phyloP scores from a whole-genome alignment of 1,140 invertebrate genomes.

The Oscheius sp. region DNA sequence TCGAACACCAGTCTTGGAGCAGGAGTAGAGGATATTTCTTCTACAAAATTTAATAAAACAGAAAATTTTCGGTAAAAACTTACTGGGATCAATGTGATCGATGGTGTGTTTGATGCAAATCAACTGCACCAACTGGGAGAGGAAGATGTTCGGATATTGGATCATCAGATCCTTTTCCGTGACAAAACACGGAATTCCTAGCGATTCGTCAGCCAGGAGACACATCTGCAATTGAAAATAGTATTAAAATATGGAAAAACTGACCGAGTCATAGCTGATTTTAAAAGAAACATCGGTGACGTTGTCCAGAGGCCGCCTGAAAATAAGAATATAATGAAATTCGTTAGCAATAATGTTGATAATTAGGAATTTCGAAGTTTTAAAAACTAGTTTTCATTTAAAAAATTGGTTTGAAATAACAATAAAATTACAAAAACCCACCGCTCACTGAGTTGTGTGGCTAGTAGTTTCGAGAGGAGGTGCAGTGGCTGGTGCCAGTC shows the following conservation, averaged over 20 bases:
- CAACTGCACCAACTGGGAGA: background rate
- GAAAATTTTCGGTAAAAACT: background rate
- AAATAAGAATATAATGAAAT: background rate
- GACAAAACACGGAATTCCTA: background rate
- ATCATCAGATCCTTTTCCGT: background rate
- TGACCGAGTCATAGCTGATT: constrained; percentile 4
- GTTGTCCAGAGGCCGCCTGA: background rate
- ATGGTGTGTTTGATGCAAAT: background rate
- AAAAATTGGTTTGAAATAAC: background rate
- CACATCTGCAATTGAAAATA: constrained; percentile 2
- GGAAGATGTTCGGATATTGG: constrained; percentile 4
- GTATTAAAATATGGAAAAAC: background rate
- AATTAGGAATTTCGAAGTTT: background rate
- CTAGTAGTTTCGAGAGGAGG: constrained; percentile 12
- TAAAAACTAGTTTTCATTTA: no score
- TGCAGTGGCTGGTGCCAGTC: constrained; percentile 15
- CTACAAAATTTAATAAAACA: background rate
- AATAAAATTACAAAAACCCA: background rate
- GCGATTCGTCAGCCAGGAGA: constrained; percentile 1
- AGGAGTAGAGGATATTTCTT: background rate
- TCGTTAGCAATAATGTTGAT: background rate
- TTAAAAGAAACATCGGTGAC: constrained; percentile 2
- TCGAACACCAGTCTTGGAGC: background rate
- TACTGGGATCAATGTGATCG: constrained; percentile 8
- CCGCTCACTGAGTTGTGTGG: background rate